A percentile compares a stretch with the other conserved stretches of the same genome.
phyloP scores from a whole-genome alignment of 2,797 vertebrate species.

The Delichon dasypus region DNA sequence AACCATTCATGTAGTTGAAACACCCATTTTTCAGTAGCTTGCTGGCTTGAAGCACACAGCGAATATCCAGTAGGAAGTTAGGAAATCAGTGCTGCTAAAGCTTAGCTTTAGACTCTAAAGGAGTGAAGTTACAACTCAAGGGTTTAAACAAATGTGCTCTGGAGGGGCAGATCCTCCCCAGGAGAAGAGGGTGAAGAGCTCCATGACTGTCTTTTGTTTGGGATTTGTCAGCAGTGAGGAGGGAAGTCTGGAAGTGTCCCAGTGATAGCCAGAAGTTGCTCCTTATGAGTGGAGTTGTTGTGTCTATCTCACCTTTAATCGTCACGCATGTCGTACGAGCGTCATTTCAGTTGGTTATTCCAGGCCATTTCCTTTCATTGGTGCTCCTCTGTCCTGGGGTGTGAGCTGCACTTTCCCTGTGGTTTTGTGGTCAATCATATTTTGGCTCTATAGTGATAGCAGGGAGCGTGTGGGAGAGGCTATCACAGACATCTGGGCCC shows the following conservation, averaged over 20 bases:
- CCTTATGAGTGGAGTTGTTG: not conserved
- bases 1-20: not conserved
- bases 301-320: not conserved
- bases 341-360: not conserved
- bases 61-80: not conserved
- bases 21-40: not conserved
- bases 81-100: not conserved
- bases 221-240: not conserved
- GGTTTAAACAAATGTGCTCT: not conserved
- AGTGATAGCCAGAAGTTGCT: not conserved
- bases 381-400: not conserved
- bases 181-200: not conserved
- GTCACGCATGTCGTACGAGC: rapidly evolving
- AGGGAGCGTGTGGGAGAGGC: not conserved
- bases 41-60: not conserved
- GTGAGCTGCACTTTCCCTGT: not conserved
- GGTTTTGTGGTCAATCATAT: not conserved
- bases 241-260: not conserved
- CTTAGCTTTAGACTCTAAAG: not conserved
- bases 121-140: not conserved
- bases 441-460: not conserved
- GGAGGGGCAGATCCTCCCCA: not conserved
- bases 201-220: not conserved
- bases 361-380: rapidly evolving
- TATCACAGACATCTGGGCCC: not conserved